A percentile compares a stretch with the other conserved stretches of the same genome.
Conservation (phyloP, 2,113 vertebrate species). For the Anarrhichthys ocellatus region DNA sequence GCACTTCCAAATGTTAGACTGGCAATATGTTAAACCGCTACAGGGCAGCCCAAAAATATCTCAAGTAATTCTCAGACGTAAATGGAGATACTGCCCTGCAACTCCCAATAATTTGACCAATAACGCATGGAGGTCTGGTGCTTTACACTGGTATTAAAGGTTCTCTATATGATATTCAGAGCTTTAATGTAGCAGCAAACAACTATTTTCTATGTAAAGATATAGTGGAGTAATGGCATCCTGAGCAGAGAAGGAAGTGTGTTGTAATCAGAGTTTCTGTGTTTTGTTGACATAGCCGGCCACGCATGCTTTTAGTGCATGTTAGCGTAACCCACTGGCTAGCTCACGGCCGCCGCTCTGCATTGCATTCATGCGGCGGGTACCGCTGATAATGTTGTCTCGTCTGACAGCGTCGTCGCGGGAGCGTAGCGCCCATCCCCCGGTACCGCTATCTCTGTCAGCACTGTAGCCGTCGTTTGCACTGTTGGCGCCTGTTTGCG, state of each 20-base stretch:
- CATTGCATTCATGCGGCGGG: too few relatives aligned
- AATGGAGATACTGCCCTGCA: background rate
- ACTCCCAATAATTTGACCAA: background rate
- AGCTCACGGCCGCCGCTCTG: too few relatives aligned
- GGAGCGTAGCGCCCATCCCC: too few relatives aligned
- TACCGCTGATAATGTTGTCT: too few relatives aligned
- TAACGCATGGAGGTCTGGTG: background rate
- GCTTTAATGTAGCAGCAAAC: background rate
- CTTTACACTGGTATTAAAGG: background rate
- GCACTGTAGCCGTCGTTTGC: too few relatives aligned
- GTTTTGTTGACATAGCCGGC: too few relatives aligned
- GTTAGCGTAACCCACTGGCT: too few relatives aligned
- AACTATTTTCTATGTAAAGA: background rate
- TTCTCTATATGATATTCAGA: background rate
- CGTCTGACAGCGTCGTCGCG: too few relatives aligned
- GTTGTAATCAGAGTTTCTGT: too few relatives aligned
- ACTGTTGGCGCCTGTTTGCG: too few relatives aligned
- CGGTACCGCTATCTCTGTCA: too few relatives aligned
- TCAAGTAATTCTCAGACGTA: background rate
- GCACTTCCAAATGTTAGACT: slow-evolving; percentile 25
- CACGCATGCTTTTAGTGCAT: too few relatives aligned
- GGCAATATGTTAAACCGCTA: slow-evolving; percentile 20
- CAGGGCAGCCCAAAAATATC: background rate
- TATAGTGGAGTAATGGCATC: background rate
- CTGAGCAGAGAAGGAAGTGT: background rate